Conservation (phyloP, 2,113 vertebrate species). For the Leptodactylus fuscus region DNA sequence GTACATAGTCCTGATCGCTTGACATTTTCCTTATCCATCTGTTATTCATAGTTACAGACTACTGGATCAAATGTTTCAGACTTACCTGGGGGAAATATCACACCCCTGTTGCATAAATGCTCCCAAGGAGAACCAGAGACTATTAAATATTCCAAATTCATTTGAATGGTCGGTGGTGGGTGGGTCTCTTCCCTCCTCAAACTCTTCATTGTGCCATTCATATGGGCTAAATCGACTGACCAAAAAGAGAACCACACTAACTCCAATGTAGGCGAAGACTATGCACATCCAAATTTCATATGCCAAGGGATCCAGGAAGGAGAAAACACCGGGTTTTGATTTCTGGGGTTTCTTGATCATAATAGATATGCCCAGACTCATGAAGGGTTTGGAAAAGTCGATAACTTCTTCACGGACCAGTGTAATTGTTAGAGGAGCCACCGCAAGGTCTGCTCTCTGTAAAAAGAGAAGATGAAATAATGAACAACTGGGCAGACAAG, state of each 20-base stretch:
- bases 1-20: too few species aligned
- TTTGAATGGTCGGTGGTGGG: slow-evolving; percentile 86
- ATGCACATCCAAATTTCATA: slow-evolving; percentile 99
- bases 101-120: slow-evolving; percentile 99
- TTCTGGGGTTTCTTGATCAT: slow-evolving; percentile 99
- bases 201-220: slow-evolving; percentile 95
- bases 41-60: background rate
- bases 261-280: slow-evolving; percentile 98
- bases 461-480: slow-evolving; percentile 59
- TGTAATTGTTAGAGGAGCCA: slow-evolving; percentile 96
- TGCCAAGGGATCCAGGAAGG: slow-evolving; percentile 96
- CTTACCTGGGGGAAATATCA: slow-evolving; percentile 97
- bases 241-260: slow-evolving; percentile 97
- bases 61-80: slow-evolving; percentile 19
- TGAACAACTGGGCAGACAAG: background rate
- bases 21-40: too few species aligned
- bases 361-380: slow-evolving; percentile 98
- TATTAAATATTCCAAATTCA: slow-evolving; percentile 99
- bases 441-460: slow-evolving; percentile 95
- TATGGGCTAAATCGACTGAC: slow-evolving; percentile 99
- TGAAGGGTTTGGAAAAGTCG: slow-evolving; percentile 98
- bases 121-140: slow-evolving; percentile 96
- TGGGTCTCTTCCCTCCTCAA: slow-evolving; percentile 87
- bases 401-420: slow-evolving; percentile 97
- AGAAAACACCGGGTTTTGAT: slow-evolving; percentile 97